phyloP scores from a whole-genome alignment of 1,140 invertebrate species.

The Drosophila navojoa region DNA sequence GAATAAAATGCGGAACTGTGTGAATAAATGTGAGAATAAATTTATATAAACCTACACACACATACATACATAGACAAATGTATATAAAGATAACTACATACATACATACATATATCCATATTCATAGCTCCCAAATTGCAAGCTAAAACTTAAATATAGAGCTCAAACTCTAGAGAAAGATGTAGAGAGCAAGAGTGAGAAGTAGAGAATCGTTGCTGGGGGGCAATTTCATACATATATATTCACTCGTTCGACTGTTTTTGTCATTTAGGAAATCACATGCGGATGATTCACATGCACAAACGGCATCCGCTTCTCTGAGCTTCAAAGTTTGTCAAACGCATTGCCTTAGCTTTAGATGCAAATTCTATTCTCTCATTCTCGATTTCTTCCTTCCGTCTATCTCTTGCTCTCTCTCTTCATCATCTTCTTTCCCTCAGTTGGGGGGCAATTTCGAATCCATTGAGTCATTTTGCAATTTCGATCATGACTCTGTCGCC shows the following conservation, averaged over 20 bases:
- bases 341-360: constrained; percentile 18
- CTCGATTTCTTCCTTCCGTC: constrained; percentile 10
- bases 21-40: constrained; percentile 31
- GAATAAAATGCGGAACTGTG: constrained; percentile 76
- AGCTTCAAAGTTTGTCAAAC: constrained; percentile 34
- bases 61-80: constrained; percentile 5
- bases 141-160: constrained; percentile 17
- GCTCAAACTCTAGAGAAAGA: background rate
- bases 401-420: constrained; percentile 6
- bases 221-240: constrained; percentile 33
- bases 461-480: constrained; percentile 57
- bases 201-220: constrained; percentile 18
- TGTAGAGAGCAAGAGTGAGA: background rate
- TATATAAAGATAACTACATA: background rate
- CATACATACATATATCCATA: constrained; percentile 40
- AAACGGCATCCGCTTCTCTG: constrained; percentile 40
- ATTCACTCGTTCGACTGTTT: constrained; percentile 37
- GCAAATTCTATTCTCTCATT: constrained; percentile 2
- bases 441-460: constrained; percentile 19
- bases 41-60: constrained; percentile 36
- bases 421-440: background rate
- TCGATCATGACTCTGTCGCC: constrained; percentile 63
- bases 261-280: constrained; percentile 73
- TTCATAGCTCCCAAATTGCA: constrained; percentile 64
- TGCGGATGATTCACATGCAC: constrained; percentile 64